phyloP scores from a whole-genome alignment of 2,888 invertebrate genomes.

The Trissoscelio sp. region DNA sequence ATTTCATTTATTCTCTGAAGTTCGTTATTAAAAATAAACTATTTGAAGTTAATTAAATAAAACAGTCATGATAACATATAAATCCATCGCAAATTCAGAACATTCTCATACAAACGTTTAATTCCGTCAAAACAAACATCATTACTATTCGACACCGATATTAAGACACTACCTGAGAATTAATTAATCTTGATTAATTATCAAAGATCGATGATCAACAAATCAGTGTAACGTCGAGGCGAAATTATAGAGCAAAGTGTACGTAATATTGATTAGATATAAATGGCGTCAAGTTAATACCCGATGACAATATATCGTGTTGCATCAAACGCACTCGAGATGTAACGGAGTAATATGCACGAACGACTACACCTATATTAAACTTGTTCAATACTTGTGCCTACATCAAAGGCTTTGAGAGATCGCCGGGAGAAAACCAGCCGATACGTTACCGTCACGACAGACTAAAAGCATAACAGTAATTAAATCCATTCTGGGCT shows the following conservation, averaged over 20 bases:
- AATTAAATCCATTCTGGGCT: constrained; percentile 57
- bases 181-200: constrained; percentile 36
- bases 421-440: constrained; percentile 53
- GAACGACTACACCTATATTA: constrained; percentile 56
- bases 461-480: constrained; percentile 64
- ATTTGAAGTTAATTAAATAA: no score
- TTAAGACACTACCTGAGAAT: constrained; percentile 3
- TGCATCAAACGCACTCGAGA: constrained; percentile 59
- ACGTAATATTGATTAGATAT: constrained; percentile 51
- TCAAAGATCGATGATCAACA: constrained; percentile 41
- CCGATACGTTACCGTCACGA: constrained; percentile 54
- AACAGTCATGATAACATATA: no score
- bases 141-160: no score
- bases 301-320: constrained; percentile 56
- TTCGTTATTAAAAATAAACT: no score
- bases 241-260: constrained; percentile 44
- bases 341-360: constrained; percentile 53
- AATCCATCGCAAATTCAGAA: no score
- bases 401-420: constrained; percentile 64
- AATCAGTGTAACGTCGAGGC: constrained; percentile 22
- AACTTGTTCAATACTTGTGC: constrained; percentile 63
- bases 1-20: no score
- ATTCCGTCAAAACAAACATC: no score
- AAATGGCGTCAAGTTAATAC: constrained; percentile 56
- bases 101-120: no score